Percentiles rank a stretch among this genome's conserved stretches.
Conservation (phyloP, 2,113 vertebrate species). For the Pyrgilauda ruficollis region DNA sequence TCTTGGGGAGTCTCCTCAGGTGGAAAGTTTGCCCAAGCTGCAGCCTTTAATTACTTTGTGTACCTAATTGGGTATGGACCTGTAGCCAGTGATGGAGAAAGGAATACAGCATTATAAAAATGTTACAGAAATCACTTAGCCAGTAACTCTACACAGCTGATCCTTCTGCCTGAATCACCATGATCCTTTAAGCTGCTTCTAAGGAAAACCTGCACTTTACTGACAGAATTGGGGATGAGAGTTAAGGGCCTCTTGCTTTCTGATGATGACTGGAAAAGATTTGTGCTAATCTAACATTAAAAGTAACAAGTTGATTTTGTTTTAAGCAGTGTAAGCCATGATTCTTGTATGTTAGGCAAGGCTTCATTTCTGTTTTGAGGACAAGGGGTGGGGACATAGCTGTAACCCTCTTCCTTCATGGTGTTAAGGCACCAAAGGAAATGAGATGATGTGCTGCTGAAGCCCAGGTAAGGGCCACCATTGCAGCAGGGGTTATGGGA, state of each 20-base stretch:
- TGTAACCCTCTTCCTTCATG: background rate
- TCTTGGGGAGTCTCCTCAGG: background rate
- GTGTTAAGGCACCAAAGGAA: background rate
- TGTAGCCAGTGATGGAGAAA: background rate
- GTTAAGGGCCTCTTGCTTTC: background rate
- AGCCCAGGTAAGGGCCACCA: background rate
- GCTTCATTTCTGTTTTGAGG: background rate
- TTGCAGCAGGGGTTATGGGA: background rate
- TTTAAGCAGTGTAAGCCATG: background rate
- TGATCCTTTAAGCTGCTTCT: background rate
- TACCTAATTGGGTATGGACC: background rate
- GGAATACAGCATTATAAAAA: background rate
- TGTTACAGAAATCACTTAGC: background rate
- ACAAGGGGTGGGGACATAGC: background rate
- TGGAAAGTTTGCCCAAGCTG: background rate
- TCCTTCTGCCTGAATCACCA: background rate
- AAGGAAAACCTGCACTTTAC: background rate
- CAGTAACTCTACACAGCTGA: background rate
- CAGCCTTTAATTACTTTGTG: background rate
- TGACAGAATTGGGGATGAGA: background rate
- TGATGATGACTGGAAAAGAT: background rate
- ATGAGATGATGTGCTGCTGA: rapidly evolving
- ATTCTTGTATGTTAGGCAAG: background rate
- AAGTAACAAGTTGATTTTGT: background rate
- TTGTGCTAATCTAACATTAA: background rate